Conservation (phyloP, 2,797 vertebrate species). For the Trachurus trachurus region DNA sequence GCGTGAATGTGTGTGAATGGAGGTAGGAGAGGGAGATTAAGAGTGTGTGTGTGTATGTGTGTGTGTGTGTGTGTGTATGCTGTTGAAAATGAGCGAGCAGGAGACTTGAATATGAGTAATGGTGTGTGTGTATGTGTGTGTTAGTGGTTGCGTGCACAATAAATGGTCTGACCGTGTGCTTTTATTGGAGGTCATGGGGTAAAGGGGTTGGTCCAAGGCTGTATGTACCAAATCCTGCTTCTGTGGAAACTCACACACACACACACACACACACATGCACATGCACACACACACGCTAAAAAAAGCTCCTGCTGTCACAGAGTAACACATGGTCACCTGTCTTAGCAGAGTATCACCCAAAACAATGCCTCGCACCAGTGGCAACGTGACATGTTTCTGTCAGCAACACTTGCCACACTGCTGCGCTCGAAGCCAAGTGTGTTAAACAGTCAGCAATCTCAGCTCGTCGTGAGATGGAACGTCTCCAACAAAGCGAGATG, state of each 20-base stretch:
- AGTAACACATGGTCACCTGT: slow-evolving; percentile 70
- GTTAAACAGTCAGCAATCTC: slow-evolving; percentile 70
- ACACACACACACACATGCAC: slow-evolving; percentile 34
- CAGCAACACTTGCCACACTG: slow-evolving; percentile 73
- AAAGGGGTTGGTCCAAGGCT: slow-evolving; percentile 67
- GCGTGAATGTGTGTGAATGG: slow-evolving; percentile 63
- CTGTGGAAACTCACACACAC: slow-evolving; percentile 51
- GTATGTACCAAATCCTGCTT: slow-evolving; percentile 48
- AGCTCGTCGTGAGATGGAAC: slow-evolving; percentile 56
- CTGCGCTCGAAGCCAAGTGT: slow-evolving; percentile 52
- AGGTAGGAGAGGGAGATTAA: slow-evolving; percentile 40
- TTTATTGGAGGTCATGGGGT: slow-evolving; percentile 70
- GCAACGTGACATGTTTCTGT: slow-evolving; percentile 72
- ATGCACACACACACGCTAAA: slow-evolving; percentile 43
- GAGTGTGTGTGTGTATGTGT: slow-evolving; percentile 37
- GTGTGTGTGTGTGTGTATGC: slow-evolving; percentile 47
- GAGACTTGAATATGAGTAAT: slow-evolving; percentile 52
- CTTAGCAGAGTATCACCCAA: slow-evolving; percentile 52
- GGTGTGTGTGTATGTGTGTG: slow-evolving; percentile 13
- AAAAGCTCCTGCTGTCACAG: slow-evolving; percentile 65
- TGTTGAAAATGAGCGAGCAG: slow-evolving; percentile 32
- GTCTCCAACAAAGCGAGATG: slow-evolving; percentile 63
- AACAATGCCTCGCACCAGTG: slow-evolving; percentile 66
- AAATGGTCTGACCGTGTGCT: slow-evolving; percentile 59
- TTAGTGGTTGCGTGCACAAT: slow-evolving; percentile 44